These are phyloP conservation scores for Drosophila algonquin DNA, from an alignment of 2,888 invertebrate genomes.

Conservation along the genomic window DNA sequence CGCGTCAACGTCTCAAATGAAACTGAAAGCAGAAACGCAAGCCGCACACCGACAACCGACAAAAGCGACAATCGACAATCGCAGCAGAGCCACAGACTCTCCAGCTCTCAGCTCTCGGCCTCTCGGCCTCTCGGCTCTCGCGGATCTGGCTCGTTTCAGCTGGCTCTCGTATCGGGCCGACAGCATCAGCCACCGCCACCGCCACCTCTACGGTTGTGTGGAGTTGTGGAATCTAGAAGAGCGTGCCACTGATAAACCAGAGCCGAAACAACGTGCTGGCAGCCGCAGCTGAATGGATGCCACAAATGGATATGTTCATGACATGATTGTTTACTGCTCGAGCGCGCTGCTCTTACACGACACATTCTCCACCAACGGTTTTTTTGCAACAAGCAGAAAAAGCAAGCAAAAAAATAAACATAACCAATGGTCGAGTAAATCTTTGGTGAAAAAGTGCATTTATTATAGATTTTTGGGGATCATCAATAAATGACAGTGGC, in stretches of 20 bases:
- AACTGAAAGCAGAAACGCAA: conserved; percentile 83
- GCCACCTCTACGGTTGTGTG: neutral
- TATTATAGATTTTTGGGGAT: too few species aligned
- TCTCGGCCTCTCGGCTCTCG: conserved; percentile 42
- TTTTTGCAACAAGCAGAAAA: neutral
- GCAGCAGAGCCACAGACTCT: neutral
- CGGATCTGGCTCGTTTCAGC: conserved; percentile 23
- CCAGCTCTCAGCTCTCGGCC: conserved; percentile 41
- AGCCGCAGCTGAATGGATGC: conserved; percentile 38
- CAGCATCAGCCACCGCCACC: conserved; percentile 19
- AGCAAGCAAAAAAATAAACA: neutral
- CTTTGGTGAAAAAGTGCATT: too few species aligned
- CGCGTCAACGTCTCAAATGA: conserved; percentile 83
- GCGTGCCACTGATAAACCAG: conserved; percentile 69
- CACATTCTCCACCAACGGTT: neutral
- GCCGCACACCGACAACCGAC: conserved; percentile 53
- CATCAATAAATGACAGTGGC: too few species aligned
- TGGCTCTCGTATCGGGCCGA: conserved; percentile 25
- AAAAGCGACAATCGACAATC: conserved; percentile 43
- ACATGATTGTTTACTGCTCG: conserved; percentile 40
- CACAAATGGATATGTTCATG: conserved; percentile 47
- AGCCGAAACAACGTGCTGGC: conserved; percentile 68
- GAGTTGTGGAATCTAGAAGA: conserved; percentile 64
- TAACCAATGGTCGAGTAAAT: neutral
- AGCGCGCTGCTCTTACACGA: neutral